phyloP scores from a whole-genome alignment of 1,140 invertebrate genomes.

The Heliconius hewitsoni region DNA sequence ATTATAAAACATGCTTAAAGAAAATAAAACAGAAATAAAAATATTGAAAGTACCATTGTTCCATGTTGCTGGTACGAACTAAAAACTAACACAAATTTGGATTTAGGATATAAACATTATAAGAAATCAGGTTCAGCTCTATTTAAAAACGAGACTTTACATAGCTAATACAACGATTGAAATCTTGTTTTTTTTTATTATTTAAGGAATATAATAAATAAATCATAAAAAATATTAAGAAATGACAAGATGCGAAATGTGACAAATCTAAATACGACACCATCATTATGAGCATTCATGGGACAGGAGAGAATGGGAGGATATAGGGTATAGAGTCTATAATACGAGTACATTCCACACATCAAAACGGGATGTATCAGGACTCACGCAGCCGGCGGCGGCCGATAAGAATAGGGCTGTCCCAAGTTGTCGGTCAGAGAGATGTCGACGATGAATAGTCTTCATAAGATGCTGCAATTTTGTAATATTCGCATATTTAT shows the following conservation, averaged over 20 bases:
- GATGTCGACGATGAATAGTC: conserved; percentile 84
- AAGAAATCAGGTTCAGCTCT: conserved; percentile 5
- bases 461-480: conserved; percentile 83
- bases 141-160: conserved; percentile 14
- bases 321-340: conserved; percentile 57
- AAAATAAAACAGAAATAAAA: conserved; percentile 16
- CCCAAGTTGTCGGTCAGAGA: conserved; percentile 79
- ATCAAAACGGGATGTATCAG: conserved; percentile 70
- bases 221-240: conserved; percentile 23
- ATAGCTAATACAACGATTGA: not conserved
- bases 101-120: conserved; percentile 12
- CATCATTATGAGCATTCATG: conserved; percentile 64
- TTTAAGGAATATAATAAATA: conserved; percentile 15
- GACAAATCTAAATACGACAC: conserved; percentile 61
- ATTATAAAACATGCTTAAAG: conserved; percentile 41
- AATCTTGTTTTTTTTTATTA: not conserved
- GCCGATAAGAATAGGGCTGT: conserved; percentile 71
- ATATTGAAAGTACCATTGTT: conserved; percentile 27
- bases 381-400: conserved; percentile 74
- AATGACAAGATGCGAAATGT: conserved; percentile 43
- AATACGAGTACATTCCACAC: conserved; percentile 75
- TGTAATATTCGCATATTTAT: conserved; percentile 79
- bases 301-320: conserved; percentile 51
- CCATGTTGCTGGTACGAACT: conserved; percentile 25
- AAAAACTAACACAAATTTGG: conserved; percentile 35